Conservation (phyloP, 2,113 vertebrate species). For the Aldabrachelys gigantea region DNA sequence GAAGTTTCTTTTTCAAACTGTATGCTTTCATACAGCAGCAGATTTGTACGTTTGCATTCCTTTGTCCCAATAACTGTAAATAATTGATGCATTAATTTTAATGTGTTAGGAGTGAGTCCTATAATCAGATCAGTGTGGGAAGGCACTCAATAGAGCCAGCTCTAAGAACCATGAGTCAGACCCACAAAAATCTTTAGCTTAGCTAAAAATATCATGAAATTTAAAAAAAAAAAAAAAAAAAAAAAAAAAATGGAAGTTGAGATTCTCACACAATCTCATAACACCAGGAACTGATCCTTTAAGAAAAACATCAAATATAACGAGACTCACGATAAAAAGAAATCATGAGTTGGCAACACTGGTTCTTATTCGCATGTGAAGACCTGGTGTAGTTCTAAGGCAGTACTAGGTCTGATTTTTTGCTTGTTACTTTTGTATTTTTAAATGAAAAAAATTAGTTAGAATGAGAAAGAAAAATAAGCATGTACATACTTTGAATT, state of each 20-base stretch:
- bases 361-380: fast-evolving
- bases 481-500: slow-evolving; percentile 90
- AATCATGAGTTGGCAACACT: not conserved
- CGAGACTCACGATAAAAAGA: fast-evolving
- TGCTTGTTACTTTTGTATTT: not conserved
- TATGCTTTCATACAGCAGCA: not conserved
- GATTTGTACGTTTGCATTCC: not conserved
- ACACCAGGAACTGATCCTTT: not conserved
- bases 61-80: not conserved
- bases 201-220: not conserved
- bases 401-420: not conserved
- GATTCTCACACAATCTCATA: not conserved
- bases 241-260: not conserved
- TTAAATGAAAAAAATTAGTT: not conserved
- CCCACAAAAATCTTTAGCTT: not conserved
- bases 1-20: fast-evolving
- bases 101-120: not conserved
- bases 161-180: fast-evolving
- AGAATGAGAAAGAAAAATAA: slow-evolving; percentile 10
- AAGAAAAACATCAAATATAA: not conserved
- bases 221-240: not conserved
- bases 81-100: fast-evolving
- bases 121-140: not conserved
- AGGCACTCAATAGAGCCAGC: not conserved
- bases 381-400: not conserved